These are phyloP conservation scores for Scaptomyza parva DNA, from an alignment of 2,888 invertebrate species.

Conservation along the genomic window DNA sequence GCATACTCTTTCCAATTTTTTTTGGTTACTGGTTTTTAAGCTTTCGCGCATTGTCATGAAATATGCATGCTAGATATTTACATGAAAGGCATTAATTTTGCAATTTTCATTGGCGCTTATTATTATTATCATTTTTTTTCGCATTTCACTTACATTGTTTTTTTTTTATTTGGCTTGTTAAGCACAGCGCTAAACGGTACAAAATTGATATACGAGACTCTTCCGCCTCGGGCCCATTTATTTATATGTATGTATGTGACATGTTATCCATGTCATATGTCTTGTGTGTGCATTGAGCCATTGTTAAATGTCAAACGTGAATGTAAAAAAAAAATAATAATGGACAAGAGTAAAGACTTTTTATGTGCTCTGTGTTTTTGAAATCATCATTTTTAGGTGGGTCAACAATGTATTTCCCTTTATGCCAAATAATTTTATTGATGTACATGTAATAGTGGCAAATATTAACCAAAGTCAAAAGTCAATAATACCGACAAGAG, in stretches of 20 bases:
- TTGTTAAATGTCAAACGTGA: conserved; percentile 8
- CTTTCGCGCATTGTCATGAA: conserved; percentile 63
- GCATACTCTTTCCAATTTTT: neutral
- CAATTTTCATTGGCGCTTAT: conserved; percentile 62
- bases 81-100: conserved; percentile 68
- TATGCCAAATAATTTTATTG: neutral
- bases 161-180: neutral
- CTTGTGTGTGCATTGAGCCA: conserved; percentile 1
- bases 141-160: neutral
- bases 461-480: neutral
- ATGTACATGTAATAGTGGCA: neutral
- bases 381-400: conserved; percentile 2
- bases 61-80: conserved; percentile 67
- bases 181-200: conserved; percentile 42
- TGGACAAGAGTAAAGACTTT: neutral
- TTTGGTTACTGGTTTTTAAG: conserved; percentile 40
- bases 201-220: conserved; percentile 44
- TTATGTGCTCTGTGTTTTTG: neutral
- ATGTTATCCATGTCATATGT: conserved; percentile 20
- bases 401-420: neutral
- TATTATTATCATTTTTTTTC: conserved; percentile 44
- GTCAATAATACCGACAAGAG: too few species aligned
- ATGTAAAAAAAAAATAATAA: neutral
- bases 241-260: conserved; percentile 1
- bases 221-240: neutral